Base-by-base conservation (phyloP, 2,888 invertebrate genomes). In the Cinara cedri region DNA sequence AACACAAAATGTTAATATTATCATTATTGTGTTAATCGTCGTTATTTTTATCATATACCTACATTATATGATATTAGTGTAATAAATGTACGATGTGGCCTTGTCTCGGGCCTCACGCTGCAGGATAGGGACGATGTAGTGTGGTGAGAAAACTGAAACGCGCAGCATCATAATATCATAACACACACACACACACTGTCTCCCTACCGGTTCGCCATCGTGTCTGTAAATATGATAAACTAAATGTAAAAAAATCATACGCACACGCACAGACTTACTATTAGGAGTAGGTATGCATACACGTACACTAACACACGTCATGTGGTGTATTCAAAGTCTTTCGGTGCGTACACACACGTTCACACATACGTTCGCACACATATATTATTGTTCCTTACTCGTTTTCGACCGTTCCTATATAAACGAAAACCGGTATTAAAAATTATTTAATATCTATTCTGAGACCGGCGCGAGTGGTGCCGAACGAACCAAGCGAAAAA, bases 151-250 rank as follows among this genome's bases (percentile, higher is more conserved):
- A 24, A 16, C 60, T 24, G 26, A 34, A 34, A 34, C n/a, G 34
- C 60, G 26, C 26, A 1, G 16, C 16, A 8, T 16, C 14, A 14
- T 3, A 49, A 34, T 16, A 8, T 16, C 14, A 14, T 3, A 49
- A 34, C 49, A 14, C 14, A 14, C 49, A 14, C 11, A 19, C 55
- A 55, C 60, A 13, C 26, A 60, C 60, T 16, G 60, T 44, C 34
- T 65, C 75, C 65, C 75, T 75, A 75, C 75, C 75, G 75, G 75
- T 75, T 55, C 65, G 54, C 54, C 24, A 24, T 54, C 63, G 42
- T 24, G 16, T 16, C 13, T 21, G 49, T 4, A 46, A 34, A 34
- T 34, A 34, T 34, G 6, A 34, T 4, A 34, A 34, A 34, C 34
- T 34, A 34, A 34, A 4, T 34, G 34, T 34, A 34, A 34, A 34